A percentile compares a stretch with the other conserved stretches of the same genome.
These are phyloP conservation scores for Ceratosolen solmsi DNA, from an alignment of 1,140 invertebrate species.

Conservation along the genomic window DNA sequence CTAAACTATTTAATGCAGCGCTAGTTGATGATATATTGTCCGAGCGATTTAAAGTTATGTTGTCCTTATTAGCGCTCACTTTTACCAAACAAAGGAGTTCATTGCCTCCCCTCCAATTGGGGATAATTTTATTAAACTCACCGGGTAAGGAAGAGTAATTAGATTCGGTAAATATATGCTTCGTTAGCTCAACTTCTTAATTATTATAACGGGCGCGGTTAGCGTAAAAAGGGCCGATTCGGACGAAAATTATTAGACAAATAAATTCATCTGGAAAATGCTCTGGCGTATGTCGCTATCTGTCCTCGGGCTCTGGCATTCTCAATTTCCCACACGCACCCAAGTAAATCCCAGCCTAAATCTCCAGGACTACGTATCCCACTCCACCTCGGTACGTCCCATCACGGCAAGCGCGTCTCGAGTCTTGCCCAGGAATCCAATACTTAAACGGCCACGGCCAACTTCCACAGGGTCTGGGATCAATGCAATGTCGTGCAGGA, in stretches of 20 bases:
- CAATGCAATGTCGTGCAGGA: slow-evolving; percentile 87
- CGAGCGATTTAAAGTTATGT: neutral
- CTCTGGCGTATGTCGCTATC: neutral
- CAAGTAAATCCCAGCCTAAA: neutral
- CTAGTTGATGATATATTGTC: neutral
- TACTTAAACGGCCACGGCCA: neutral
- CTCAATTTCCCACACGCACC: too few relatives aligned
- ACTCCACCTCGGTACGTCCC: too few relatives aligned
- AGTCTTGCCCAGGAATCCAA: too few relatives aligned
- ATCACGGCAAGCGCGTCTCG: too few relatives aligned
- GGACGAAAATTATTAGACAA: neutral
- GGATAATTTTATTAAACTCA: neutral
- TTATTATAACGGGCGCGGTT: neutral
- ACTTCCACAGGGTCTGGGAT: slow-evolving; percentile 80
- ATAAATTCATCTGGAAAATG: neutral
- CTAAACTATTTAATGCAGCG: neutral
- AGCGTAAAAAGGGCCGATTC: neutral
- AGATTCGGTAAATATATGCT: neutral
- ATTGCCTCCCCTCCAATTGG: slow-evolving; percentile 7
- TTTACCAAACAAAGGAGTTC: slow-evolving; percentile 14
- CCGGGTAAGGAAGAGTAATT: slow-evolving; percentile 4
- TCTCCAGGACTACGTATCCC: neutral
- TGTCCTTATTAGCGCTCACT: slow-evolving; percentile 3
- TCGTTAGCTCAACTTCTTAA: slow-evolving; percentile 6
- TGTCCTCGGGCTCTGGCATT: too few relatives aligned